Evolutionary conservation across 2,113 vertebrate genomes (phyloP), one percentile per base, ranked within the genome.

Genomic region (Fulica atra): DNA sequence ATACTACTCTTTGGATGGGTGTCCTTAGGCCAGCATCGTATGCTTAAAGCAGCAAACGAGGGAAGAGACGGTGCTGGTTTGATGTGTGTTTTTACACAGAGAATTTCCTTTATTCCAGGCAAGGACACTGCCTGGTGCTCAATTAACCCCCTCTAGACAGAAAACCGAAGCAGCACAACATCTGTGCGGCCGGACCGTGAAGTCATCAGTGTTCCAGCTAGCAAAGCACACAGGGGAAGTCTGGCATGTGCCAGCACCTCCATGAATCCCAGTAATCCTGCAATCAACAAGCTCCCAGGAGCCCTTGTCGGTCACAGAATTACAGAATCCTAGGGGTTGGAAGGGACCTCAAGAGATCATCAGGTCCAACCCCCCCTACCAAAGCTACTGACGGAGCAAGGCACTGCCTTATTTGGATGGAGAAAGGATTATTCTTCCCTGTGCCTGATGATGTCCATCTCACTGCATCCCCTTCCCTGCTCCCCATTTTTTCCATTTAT

Each of bases 11-110:
- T 46, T 14, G 24, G 57, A 28, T 7, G 36, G 38, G 7, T 16
- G 4, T 4, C 0, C 0, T 16, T 57, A 24, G 2, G 38, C 20
- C n/a, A 38, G 40, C 60, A 16, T 10, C 59, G 44, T 40, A 0
- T 16, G 3, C 1, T 40, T 21, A 35, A 66, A 35, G 4, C 14
- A 48, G 46, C 15, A 42, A 70, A 57, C 35, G 38, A 38, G 23
- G 19, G 31, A 46, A 50, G 35, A 19, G 23, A 6, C 38, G 24
- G 28, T 16, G 65, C 10, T 0, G 1, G 51, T 38, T 71, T 29
- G 16, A 29, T 60, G 13, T 3, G 6, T 36, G 21, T 23, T 56
- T 42, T 14, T 24, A 7, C 9, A 24, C 6, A 25, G 24, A 17
- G 25, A 3, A 71, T 31, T 44, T 59, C 44, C 51, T 82, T 71